Evolutionary conservation across 2,888 invertebrate species (phyloP), one percentile per base, ranked within the genome.

Genomic region (Acanthosepion lycidas): DNA sequence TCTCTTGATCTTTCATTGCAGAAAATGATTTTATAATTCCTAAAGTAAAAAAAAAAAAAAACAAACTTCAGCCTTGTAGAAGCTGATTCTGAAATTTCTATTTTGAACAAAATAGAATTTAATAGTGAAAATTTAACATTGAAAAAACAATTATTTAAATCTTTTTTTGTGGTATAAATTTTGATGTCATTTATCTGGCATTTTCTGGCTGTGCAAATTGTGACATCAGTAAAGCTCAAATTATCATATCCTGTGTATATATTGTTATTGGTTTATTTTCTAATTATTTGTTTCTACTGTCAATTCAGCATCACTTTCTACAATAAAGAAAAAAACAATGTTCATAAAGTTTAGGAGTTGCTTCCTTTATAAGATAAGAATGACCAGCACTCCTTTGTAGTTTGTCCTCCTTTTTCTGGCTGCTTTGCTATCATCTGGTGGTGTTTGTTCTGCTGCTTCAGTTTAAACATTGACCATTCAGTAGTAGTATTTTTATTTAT

Each of bases 221-320:
- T 6, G 59, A 59, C 59, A 20, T 59, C 23, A 20, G 23, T 59
- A 59, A 59, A 23, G 0, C 6, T 23, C 20, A 51, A 51, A 51
- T 51, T 55, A 18, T 20, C 59, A 59, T 23, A 59, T 59, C 23
- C 20, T 59, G 6, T 6, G 6, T 59, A 26, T 59, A 23, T 23
- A 20, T 20, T 59, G 6, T 59, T 59, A 23, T 20, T 59, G 23
- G 59, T 1, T 8, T 28, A 78, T 5, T 78, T 78, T 78, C 2
- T 33, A 0, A n/a, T 78, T 33, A 4, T 0, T 3, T n/a, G 78
- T 59, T 59, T 26, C 20, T 59, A 59, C 6, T 20, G 23, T 59
- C 78, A 78, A 12, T 78, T 78, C n/a, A n/a, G n/a, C n/a, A 78
- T 78, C 78, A 78, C 78, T 78, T 78, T 78, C 78, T 78, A n/a